These are phyloP conservation scores for Megatriorchis doriae DNA, from an alignment of 2,113 vertebrate genomes.

Conservation along the genomic window DNA sequence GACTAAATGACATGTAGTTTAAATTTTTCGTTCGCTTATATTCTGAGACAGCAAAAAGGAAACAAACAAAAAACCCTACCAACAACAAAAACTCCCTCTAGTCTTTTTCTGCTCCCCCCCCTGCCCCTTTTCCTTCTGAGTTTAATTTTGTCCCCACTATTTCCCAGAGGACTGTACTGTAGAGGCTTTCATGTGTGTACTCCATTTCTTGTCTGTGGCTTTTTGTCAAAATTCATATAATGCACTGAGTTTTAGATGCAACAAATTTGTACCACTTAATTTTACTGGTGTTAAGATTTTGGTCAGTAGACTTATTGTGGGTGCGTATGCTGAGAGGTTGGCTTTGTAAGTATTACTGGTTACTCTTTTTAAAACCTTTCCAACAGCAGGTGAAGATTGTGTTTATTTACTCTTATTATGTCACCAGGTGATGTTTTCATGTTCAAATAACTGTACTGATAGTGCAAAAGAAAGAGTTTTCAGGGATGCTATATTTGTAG, in stretches of 20 bases:
- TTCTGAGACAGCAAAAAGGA: not conserved
- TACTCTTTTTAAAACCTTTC: not conserved
- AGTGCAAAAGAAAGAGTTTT: not conserved
- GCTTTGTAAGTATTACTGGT: not conserved
- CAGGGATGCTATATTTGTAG: not conserved
- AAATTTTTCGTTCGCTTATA: not conserved
- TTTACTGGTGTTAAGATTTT: not conserved
- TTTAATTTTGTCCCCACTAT: constrained; percentile 25
- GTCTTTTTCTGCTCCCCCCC: not conserved
- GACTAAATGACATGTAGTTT: not conserved
- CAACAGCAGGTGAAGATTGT: not conserved
- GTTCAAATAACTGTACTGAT: not conserved
- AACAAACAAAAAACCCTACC: not conserved
- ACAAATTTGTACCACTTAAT: not conserved
- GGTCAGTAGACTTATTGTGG: not conserved
- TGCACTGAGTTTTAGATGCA: not conserved
- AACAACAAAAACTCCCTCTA: not conserved
- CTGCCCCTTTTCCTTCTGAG: not conserved
- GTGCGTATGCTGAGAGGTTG: not conserved
- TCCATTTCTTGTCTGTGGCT: not conserved
- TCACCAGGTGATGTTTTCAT: not conserved
- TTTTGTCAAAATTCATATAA: not conserved
- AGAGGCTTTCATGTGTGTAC: not conserved
- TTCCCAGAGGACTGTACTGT: not conserved
- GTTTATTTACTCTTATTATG: not conserved